Evolutionary conservation across 2,888 invertebrate species (phyloP), one percentile per base, ranked within the genome.

Genomic region (Subacronicta megacephala): DNA sequence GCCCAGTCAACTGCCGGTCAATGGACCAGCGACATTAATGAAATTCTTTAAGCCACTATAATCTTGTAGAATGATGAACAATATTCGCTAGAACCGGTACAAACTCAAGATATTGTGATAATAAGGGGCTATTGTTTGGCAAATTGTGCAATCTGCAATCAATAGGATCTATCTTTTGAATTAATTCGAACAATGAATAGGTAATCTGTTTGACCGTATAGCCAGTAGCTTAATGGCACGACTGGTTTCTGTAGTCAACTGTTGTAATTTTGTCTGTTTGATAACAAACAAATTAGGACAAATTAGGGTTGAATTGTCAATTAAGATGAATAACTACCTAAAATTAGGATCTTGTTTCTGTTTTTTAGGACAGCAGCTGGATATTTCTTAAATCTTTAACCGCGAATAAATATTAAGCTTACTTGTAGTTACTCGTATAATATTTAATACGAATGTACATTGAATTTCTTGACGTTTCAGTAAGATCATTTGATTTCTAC

Each of bases 1-100:
- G 73, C 64, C 69, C 65, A 66, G 62, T 72, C 76, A 61, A 44
- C 62, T 10, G 38, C 63, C 72, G 83, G 83, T 83, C 84, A 82
- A 77, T 65, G 79, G 61, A 72, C 75, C 70, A 63, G 46, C 57
- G 60, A 67, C 73, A 56, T 74, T 67, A 62, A 68, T 64, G 63
- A 58, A 65, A 72, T 73, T 72, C 61, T 61, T 59, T 26, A 42
- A 23, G 31, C 45, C 50, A 51, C 17, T 46, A 47, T 46, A 43
- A 60, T 47, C 17, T 17, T 62, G 51, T 18, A 50, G 57, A 44
- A 71, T 33, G 38, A 57, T 71, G 54, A 41, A 16, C 33, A 16
- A 36, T 41, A 29, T 29, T 37, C 10, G 29, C 7, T 20, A 0
- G 53, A 66, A 71, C 60, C 46, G 50, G 58, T 63, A 15, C 13